Base-by-base conservation (phyloP, 2,113 vertebrate genomes). In the Melanocharis versteri region DNA sequence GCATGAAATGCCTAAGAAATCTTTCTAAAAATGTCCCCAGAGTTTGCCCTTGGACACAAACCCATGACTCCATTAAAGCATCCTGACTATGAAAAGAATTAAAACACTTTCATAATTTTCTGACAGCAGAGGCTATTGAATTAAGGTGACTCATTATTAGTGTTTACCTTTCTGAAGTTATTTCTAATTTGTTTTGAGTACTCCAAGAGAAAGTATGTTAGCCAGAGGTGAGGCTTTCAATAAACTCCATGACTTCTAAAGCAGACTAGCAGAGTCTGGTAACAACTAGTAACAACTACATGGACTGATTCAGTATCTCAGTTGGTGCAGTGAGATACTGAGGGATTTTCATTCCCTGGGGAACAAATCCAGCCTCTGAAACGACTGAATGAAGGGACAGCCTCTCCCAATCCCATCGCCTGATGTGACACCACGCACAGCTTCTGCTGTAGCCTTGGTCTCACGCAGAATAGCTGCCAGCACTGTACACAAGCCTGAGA, bases 1-100 rank as follows among this genome's bases (percentile, higher is more conserved):
- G 78, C 66, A 85, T 90, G 84, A 94, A 93, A 95, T 80, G 82
- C 51, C 66, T 64, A 60, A 28, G 56, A 94, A 95, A 64, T 64
- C 72, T 80, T 91, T 64, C 56, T 81, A 54, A 66, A 88, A 91
- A 83, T 40, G 44, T 66, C 93, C 85, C 60, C 51, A 68, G 79
- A 85, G 27, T 47, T 94, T 88, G 64, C 90, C 79, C 79, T 94
- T 89, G 64, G 87, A 96, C 62, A 93, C 64, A 54, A 64, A 68
- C 39, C 93, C 79, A 61, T 23, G 39, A 80, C 62, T 91, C 66
- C 89, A 77, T 23, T 71, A 80, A 93, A 86, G 75, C 37, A 80
- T 57, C 35, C 78, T 66, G 71, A 45, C 75, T 62, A 45, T 2
- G 10, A 57, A 66, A 90, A 87, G 64, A 80, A 64, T 39, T 66